A percentile compares a stretch with the other conserved stretches of the same genome.
These are phyloP conservation scores for Coendou prehensilis DNA, from an alignment of 2,797 vertebrate species.

Conservation along the genomic window DNA sequence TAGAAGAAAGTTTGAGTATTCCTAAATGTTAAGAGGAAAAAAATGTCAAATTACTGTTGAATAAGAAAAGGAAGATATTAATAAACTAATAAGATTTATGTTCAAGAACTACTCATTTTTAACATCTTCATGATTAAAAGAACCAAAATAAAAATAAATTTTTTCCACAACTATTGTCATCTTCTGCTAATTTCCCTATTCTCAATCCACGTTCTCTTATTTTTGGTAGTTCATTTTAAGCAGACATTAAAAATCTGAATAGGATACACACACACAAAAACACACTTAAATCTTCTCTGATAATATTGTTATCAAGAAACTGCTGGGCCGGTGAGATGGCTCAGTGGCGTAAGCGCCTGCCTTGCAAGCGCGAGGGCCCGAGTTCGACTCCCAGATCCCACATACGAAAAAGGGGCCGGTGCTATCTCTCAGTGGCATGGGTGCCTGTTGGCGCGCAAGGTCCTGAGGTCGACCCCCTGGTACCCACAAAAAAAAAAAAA, in stretches of 20 bases:
- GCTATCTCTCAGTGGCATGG: too few species aligned
- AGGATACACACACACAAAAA: background rate
- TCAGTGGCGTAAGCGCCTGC: too few species aligned
- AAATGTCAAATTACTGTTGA: background rate
- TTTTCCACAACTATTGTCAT: background rate
- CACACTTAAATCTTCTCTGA: background rate
- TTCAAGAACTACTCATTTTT: background rate
- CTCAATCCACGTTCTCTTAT: background rate
- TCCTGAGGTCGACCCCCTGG: too few species aligned
- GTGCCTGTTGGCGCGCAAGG: too few species aligned
- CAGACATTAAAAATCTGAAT: background rate
- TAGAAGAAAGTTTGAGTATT: background rate
- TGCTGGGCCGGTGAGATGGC: too few species aligned
- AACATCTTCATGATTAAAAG: background rate
- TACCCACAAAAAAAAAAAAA: too few species aligned
- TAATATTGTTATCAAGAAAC: background rate
- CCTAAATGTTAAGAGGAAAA: background rate
- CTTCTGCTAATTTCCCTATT: background rate
- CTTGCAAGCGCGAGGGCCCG: too few species aligned
- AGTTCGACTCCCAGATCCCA: too few species aligned
- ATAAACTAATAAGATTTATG: background rate
- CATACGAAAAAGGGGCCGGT: too few species aligned
- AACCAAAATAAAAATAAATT: conserved; percentile 24
- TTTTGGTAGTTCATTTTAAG: background rate
- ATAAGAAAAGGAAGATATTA: background rate